phyloP scores from a whole-genome alignment of 2,797 vertebrate species.

The Sebastiscus albofasciatus region DNA sequence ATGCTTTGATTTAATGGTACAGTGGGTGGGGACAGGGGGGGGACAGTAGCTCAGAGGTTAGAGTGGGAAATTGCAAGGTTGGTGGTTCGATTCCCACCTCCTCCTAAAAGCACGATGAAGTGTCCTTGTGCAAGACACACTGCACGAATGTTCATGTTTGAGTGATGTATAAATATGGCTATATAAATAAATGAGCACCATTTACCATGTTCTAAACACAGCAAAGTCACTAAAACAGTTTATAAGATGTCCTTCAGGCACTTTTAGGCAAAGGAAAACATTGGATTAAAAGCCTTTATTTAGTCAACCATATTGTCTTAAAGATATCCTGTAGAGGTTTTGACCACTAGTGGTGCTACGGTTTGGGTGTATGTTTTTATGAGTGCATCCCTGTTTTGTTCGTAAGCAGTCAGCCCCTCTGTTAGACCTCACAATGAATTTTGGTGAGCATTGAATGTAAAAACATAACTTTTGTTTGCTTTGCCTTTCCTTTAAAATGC shows the following conservation, averaged over 20 bases:
- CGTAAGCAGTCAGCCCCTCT: background rate
- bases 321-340: background rate
- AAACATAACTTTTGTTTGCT: background rate
- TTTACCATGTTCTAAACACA: background rate
- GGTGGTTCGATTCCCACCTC: conserved; percentile 10
- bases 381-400: background rate
- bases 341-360: too few species aligned
- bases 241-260: background rate
- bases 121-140: background rate
- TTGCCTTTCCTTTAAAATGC: too few species aligned
- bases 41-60: background rate
- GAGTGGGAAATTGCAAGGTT: background rate
- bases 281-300: background rate
- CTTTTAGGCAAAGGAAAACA: background rate
- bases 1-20: conserved; percentile 4
- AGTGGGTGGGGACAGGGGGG: background rate
- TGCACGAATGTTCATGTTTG: background rate
- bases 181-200: background rate
- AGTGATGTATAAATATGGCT: background rate
- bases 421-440: background rate
- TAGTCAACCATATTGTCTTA: background rate
- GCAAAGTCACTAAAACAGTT: background rate
- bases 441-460: background rate
- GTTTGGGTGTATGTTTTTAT: too few species aligned
- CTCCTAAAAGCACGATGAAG: background rate